These are phyloP conservation scores for Resseliella maxima DNA, from an alignment of 2,888 invertebrate genomes.

Conservation along the genomic window DNA sequence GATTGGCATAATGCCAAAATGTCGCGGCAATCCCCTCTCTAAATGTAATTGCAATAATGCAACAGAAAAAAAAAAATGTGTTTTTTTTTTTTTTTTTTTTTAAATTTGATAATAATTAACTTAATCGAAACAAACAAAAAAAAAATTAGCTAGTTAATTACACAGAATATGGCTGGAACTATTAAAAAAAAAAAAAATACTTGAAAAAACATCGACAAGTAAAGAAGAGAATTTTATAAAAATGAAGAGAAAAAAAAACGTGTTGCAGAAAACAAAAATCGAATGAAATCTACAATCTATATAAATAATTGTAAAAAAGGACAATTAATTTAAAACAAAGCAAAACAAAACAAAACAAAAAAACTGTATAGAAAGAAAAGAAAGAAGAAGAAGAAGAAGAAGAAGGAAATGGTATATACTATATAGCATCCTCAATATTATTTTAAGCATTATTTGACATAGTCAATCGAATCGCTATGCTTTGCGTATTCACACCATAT, in stretches of 20 bases:
- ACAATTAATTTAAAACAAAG: not conserved
- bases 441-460: conserved; percentile 41
- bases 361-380: not conserved
- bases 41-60: conserved; percentile 22
- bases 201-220: not conserved
- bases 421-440: conserved; percentile 2
- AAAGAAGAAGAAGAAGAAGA: not conserved
- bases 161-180: conserved; percentile 22
- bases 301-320: conserved; percentile 46
- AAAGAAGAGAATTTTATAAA: not conserved
- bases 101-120: conserved; percentile 2
- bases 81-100: not conserved
- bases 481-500: not conserved
- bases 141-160: conserved; percentile 9
- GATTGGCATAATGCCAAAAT: not conserved
- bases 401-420: not conserved
- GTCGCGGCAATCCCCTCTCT: not conserved
- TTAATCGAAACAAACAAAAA: conserved; percentile 12
- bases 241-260: not conserved
- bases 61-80: not conserved
- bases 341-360: not conserved
- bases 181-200: not conserved
- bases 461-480: conserved; percentile 44
- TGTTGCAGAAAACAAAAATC: not conserved
- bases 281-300: not conserved